These are phyloP conservation scores for Astur gentilis DNA, from an alignment of 2,113 vertebrate species.

Conservation along the genomic window DNA sequence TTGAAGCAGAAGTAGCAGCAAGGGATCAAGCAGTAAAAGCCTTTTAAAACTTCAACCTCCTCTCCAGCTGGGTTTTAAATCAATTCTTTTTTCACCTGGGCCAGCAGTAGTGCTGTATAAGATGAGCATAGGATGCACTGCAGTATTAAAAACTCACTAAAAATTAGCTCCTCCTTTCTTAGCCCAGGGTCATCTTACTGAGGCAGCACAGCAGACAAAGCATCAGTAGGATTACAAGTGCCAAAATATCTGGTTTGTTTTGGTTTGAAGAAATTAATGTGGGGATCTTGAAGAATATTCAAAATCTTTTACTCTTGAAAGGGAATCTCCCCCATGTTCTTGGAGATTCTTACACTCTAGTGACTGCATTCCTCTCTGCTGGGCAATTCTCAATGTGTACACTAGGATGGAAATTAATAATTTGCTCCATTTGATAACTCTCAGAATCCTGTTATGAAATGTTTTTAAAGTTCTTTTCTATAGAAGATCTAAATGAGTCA, in stretches of 20 bases:
- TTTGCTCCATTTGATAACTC: not conserved
- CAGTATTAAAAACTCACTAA: not conserved
- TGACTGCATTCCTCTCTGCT: rapidly evolving
- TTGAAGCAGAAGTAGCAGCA: constrained; percentile 29
- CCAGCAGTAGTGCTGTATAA: not conserved
- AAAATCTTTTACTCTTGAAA: not conserved
- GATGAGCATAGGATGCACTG: not conserved
- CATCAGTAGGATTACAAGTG: not conserved
- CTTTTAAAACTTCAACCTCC: constrained; percentile 6
- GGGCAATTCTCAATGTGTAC: not conserved
- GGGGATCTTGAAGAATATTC: not conserved
- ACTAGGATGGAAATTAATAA: not conserved
- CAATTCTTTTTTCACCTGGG: not conserved
- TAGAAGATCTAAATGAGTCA: not conserved
- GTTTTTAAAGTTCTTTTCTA: not conserved
- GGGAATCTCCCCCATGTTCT: not conserved
- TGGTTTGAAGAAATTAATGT: not conserved
- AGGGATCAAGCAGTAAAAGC: constrained; percentile 43
- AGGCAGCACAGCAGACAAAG: not conserved
- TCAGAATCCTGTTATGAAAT: not conserved
- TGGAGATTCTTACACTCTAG: not conserved
- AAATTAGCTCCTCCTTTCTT: not conserved
- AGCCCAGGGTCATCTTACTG: not conserved
- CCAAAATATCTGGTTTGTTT: not conserved
- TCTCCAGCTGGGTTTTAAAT: constrained; percentile 29